phyloP scores from a whole-genome alignment of 2,113 vertebrate species.

The Chelonoidis abingdonii region DNA sequence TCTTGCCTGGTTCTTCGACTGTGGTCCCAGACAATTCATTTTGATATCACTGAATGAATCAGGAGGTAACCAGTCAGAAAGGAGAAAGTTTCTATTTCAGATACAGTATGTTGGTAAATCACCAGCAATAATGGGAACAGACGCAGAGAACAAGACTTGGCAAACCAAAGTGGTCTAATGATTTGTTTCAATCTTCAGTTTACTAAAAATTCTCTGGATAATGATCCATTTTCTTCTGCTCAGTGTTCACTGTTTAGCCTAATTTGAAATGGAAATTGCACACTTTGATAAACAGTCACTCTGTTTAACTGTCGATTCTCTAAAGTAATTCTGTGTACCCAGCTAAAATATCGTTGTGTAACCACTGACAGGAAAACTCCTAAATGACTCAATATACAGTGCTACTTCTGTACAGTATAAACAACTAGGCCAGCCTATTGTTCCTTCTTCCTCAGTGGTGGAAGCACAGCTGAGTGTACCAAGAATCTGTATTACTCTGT shows the following conservation, averaged over 20 bases:
- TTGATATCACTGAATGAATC: background rate
- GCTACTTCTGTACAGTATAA: background rate
- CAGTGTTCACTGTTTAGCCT: background rate
- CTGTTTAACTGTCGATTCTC: background rate
- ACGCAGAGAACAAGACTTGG: background rate
- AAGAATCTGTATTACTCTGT: accelerated
- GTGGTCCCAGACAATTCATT: background rate
- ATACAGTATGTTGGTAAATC: background rate
- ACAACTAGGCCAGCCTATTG: background rate
- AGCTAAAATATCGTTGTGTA: background rate
- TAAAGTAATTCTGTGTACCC: background rate
- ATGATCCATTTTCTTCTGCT: background rate
- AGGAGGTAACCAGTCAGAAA: background rate
- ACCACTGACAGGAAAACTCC: background rate
- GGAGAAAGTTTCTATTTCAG: background rate
- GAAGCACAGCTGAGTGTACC: background rate
- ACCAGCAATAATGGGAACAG: background rate
- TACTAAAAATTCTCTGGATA: background rate
- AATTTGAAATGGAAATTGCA: background rate
- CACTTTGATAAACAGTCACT: background rate
- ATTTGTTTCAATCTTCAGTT: background rate
- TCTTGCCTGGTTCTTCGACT: background rate
- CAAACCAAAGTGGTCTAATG: background rate
- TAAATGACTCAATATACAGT: background rate
- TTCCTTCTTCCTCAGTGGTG: background rate